A percentile compares a stretch with the other conserved stretches of the same genome.
Evolutionary conservation across 2,888 invertebrate genomes (phyloP).

Genomic region (Glaucopsyche alexis): DNA sequence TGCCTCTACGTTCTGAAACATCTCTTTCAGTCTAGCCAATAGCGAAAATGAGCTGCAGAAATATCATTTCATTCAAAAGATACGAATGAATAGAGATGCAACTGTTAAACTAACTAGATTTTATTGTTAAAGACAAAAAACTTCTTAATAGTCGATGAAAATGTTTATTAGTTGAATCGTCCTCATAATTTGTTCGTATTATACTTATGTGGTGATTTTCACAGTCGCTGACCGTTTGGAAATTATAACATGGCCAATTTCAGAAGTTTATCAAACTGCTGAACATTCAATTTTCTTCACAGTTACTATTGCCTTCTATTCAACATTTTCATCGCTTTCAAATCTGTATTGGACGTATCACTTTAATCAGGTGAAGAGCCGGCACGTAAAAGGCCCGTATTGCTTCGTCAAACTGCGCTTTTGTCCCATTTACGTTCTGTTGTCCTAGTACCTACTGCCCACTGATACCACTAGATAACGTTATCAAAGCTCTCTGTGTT

Average conservation of each 20-base stretch:
- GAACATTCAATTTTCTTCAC: not conserved
- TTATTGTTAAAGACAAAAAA: no score
- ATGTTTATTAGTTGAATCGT: no score
- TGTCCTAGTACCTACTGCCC: not conserved
- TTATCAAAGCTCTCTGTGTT: conserved; percentile 1
- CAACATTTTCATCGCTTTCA: no score
- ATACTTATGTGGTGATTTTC: no score
- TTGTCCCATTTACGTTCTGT: conserved; percentile 47
- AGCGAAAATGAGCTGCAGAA: not conserved
- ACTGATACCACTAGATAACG: not conserved
- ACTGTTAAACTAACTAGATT: no score
- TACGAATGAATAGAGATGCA: conserved; percentile 1
- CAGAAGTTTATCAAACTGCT: not conserved
- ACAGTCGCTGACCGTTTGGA: no score
- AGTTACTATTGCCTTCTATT: not conserved
- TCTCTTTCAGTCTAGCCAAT: conserved; percentile 19
- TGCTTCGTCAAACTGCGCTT: conserved; percentile 47
- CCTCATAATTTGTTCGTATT: no score
- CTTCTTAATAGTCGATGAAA: no score
- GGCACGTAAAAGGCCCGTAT: conserved; percentile 36
- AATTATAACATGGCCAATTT: not conserved
- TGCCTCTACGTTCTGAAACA: conserved; percentile 50
- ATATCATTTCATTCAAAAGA: not conserved
- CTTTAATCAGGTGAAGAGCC: no score
- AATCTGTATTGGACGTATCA: no score